Base-by-base conservation (phyloP, 2,113 vertebrate genomes). In the Scomber japonicus region DNA sequence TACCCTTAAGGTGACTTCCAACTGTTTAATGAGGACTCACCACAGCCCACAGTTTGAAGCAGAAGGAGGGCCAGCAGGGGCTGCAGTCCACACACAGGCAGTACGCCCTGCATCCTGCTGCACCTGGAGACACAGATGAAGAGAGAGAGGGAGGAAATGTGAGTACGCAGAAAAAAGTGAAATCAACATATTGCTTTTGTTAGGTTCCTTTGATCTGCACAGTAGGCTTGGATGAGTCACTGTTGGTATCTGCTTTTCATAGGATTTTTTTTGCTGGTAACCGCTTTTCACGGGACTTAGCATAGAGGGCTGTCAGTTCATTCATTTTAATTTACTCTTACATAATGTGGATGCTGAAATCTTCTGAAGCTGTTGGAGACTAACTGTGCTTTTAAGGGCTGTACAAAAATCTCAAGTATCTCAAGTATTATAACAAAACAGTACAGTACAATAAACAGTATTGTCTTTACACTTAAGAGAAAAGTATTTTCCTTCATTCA, bases 11-110 rank as follows among this genome's bases (percentile, higher is more conserved):
- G 51, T 50, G 69, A 70, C 46, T 15, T 80, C 27, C 64, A 17
- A 57, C 35, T 57, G 66, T 80, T 64, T 65, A 71, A 88, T 81
- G 59, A 81, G 75, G 19, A 94, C 93, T 93, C 81, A 94, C 93
- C 92, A 27, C 65, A 89, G 65, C 62, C 78, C 0, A 76, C 77
- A 40, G 85, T 80, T 8, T 90, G 93, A 69, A 93, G 90, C 87
- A 93, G 86, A 54, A 93, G 85, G 83, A 92, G 75, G 82, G 68
- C 69, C 90, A 92, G 90, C 81, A 92, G 82, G 85, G 71, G 87
- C 82, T 85, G 88, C 71, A 85, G 76, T 90, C 90, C 91, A 84
- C 88, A 81, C 79, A 63, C 66, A 71, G 87, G 61, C 71, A 71
- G 71, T 51, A 19, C 45, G 54, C 77, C 84, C 81, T 35, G 71